Base-by-base conservation (phyloP, 2,113 vertebrate genomes). In the Erythrocebus patas region DNA sequence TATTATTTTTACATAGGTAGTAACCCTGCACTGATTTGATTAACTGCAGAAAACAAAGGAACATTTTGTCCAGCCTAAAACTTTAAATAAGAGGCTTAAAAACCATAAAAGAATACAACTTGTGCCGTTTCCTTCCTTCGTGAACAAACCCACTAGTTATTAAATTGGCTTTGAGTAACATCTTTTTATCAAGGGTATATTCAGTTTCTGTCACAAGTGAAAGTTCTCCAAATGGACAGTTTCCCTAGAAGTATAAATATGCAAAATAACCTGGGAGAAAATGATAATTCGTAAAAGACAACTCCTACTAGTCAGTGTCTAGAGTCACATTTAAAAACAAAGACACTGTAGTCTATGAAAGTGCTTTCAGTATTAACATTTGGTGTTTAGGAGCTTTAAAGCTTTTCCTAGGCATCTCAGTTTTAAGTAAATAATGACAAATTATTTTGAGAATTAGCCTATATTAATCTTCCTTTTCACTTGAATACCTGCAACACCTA, bases 1-100 rank as follows among this genome's bases (percentile, higher is more conserved):
- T 78, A 48, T 48, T 96, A 52, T 84, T 92, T 96, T 91, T 86
- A 88, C 52, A 64, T 52, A 85, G 79, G 76, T 16, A 59, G 27
- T 32, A 43, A 76, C 10, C 16, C 38, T 78, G 30, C 18, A 6
- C 13, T 38, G 75, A 85, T 61, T 48, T 79, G 66, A 79, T 45
- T 81, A 38, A 68, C 18, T n/a, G 75, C 94, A 80, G 75, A 59
- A 84, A 80, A 92, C 6, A 76, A 84, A 83, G 30, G 17, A 25
- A 73, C 12, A 35, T 76, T 93, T 55, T 70, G 75, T 52, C 79
- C 27, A 79, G 64, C 3, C 61, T 84, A 79, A 48, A 80, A 93
- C n/a, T 78, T 76, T 17, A 70, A 61, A 95, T 78, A 30, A 83
- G 30, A 89, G 79, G 55, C 52, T 82, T 80, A 45, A 85, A 81